Evolutionary conservation across 1,140 invertebrate genomes (phyloP), one percentile per base, ranked within the genome.

Genomic region (Aphelinus certus): DNA sequence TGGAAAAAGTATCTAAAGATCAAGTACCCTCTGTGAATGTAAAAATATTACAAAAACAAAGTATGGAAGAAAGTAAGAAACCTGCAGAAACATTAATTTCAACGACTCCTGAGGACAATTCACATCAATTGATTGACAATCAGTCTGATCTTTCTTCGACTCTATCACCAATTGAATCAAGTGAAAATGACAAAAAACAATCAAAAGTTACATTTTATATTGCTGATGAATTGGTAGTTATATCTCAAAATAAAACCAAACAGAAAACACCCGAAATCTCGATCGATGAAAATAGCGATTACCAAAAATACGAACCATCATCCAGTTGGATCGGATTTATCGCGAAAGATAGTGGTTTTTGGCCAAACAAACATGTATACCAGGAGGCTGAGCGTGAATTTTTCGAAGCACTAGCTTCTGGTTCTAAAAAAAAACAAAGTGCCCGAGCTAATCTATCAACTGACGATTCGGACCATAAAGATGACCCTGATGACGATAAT

Each of bases 361-460:
- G 92, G 92, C 78, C 84, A 0, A 88, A 90, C 10, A 92, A 91
- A 81, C 83, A 85, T 78, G 70, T 87, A 7, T 93, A 92, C 78
- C 88, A 92, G 77, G 89, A 92, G 73, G 92, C 92, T 3, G 92
- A 92, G 83, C 89, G 90, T 76, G 81, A 88, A 62, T 80, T 83
- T 47, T 82, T 92, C 85, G 85, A 89, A 86, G 82, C 82, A 84
- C 68, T 84, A 81, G 83, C 84, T 78, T 62, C 77, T 81, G 79
- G 80, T 79, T 57, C 81, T 3, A 78, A 64, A 61, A 63, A 72
- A 10, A 26, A 55, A 58, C 7, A n/a, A 42, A 1, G 3, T 26
- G 10, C 2, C 43, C 26, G 26, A 26, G 26, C 26, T 26, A 26
- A 26, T 26, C 26, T 26, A 26, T 60, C 58, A 7, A 7, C 4